Percentiles rank a stretch among this genome's conserved stretches.
These are phyloP conservation scores for Lasiurus cinereus DNA, from an alignment of 2,113 vertebrate species.

Conservation along the genomic window DNA sequence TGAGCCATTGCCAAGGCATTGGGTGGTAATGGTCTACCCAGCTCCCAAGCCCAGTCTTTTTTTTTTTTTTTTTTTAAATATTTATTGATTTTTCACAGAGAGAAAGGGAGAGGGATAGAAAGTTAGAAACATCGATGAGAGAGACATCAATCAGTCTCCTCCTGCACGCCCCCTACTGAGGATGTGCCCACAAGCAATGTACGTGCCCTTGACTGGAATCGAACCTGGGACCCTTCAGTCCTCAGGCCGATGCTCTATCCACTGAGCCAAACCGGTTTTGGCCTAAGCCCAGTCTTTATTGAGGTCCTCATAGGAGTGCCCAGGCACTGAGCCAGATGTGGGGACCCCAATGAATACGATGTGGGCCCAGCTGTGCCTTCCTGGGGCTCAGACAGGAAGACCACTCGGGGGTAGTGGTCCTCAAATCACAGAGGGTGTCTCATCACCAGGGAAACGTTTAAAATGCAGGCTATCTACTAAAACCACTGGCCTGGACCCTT, in stretches of 20 bases:
- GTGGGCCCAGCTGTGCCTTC: background rate
- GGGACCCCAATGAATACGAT: background rate
- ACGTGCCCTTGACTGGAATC: no score
- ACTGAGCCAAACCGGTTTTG: no score
- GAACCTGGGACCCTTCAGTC: no score
- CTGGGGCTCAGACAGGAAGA: background rate
- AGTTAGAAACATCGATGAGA: no score
- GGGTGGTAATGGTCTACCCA: background rate
- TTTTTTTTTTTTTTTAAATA: no score
- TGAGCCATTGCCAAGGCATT: background rate
- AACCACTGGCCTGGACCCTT: background rate
- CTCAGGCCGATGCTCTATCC: no score
- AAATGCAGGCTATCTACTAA: background rate
- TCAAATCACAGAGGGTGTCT: background rate
- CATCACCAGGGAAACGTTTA: background rate
- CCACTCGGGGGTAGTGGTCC: background rate
- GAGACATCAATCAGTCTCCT: no score
- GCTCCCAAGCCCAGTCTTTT: background rate
- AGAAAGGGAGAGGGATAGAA: no score
- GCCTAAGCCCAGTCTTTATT: background rate
- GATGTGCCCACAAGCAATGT: no score
- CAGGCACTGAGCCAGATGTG: background rate
- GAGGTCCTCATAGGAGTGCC: background rate
- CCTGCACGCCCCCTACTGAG: no score
- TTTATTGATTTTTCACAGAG: no score